phyloP scores from a whole-genome alignment of 2,113 vertebrate species.

The Neotoma lepida region DNA sequence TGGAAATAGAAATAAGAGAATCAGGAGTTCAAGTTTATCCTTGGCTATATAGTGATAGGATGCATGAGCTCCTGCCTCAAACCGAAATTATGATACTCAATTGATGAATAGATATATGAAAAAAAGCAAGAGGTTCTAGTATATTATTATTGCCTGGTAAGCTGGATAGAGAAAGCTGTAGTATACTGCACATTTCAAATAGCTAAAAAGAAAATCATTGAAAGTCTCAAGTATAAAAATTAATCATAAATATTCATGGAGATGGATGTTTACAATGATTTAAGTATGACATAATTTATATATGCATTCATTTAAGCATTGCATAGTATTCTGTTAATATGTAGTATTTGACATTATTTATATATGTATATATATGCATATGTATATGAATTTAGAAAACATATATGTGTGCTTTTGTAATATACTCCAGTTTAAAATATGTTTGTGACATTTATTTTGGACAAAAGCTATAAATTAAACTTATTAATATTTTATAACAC shows the following conservation, averaged over 20 bases:
- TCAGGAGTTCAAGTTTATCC: background rate
- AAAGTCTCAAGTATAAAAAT: background rate
- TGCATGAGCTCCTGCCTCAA: background rate
- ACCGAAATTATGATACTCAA: background rate
- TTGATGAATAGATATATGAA: background rate
- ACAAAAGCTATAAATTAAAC: constrained; percentile 14
- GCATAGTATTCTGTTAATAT: too few relatives aligned
- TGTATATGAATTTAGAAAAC: background rate
- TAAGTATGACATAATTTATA: background rate
- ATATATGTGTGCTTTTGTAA: background rate
- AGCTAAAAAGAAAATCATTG: background rate
- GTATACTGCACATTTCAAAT: background rate
- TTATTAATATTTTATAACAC: background rate
- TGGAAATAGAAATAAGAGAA: background rate
- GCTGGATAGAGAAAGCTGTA: background rate
- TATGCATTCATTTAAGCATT: background rate
- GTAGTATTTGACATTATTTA: background rate
- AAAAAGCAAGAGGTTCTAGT: background rate
- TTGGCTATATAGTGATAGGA: background rate
- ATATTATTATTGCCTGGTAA: background rate
- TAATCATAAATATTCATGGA: background rate
- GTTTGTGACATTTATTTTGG: background rate
- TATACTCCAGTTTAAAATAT: constrained; percentile 22
- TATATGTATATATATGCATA: background rate
- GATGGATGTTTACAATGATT: background rate